phyloP scores from a whole-genome alignment of 2,888 invertebrate species.

The Oscheius sp. region DNA sequence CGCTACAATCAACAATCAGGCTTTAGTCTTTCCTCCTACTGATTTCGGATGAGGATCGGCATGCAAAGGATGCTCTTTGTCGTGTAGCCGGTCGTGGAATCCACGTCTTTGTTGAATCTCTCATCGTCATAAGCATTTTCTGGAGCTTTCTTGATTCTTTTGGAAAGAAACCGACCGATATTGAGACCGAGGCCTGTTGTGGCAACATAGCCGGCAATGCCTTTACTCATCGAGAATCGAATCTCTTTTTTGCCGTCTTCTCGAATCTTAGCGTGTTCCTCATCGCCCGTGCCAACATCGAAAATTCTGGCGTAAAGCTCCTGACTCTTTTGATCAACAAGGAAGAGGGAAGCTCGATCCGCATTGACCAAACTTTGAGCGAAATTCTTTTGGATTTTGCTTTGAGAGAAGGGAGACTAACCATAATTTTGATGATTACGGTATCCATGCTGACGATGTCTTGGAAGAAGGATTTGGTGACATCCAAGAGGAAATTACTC shows the following conservation, averaged over 20 bases:
- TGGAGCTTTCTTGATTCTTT: background rate
- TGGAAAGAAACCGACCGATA: constrained; percentile 72
- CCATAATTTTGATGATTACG: constrained; percentile 83
- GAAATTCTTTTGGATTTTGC: constrained; percentile 75
- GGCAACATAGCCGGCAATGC: constrained; percentile 85
- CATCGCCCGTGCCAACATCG: constrained; percentile 74
- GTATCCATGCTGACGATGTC: constrained; percentile 86
- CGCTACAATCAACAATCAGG: constrained; percentile 72
- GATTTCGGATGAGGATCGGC: constrained; percentile 81
- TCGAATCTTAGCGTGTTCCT: constrained; percentile 55
- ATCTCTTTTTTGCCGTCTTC: constrained; percentile 62
- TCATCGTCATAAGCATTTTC: constrained; percentile 81
- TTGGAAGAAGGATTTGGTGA: constrained; percentile 86
- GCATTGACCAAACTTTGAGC: constrained; percentile 84
- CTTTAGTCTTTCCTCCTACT: constrained; percentile 25
- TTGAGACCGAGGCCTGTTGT: constrained; percentile 82
- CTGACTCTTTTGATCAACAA: constrained; percentile 80
- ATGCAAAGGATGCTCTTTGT: constrained; percentile 84
- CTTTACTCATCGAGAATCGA: constrained; percentile 81
- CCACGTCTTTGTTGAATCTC: constrained; percentile 71
- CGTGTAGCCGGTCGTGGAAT: constrained; percentile 74
- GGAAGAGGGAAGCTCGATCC: constrained; percentile 84
- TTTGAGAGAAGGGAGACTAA: constrained; percentile 43
- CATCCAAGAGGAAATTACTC: constrained; percentile 80
- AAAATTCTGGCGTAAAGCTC: constrained; percentile 85